Conservation (phyloP, 2,113 vertebrate species). For the Aldabrachelys gigantea region DNA sequence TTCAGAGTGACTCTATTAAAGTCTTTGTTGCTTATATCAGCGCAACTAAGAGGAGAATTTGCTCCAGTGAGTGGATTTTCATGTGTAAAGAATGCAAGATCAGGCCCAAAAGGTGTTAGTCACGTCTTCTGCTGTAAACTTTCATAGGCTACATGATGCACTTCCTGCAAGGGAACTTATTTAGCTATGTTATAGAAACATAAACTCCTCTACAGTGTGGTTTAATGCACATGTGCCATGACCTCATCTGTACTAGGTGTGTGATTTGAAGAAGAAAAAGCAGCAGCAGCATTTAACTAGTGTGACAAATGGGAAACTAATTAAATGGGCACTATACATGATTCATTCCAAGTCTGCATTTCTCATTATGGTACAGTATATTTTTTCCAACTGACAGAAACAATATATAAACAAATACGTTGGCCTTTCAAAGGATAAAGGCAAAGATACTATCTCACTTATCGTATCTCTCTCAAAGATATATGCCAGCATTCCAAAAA, state of each 20-base stretch:
- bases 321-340: neutral
- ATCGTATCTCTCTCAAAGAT: neutral
- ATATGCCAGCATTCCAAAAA: neutral
- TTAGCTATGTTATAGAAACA: neutral
- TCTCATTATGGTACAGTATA: neutral
- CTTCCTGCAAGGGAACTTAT: neutral
- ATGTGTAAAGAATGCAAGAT: slow-evolving; percentile 49
- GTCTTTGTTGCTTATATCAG: slow-evolving; percentile 44
- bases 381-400: neutral
- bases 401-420: neutral
- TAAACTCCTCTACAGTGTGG: neutral
- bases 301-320: neutral
- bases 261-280: neutral
- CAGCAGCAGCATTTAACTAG: neutral
- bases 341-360: neutral
- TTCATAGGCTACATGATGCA: neutral
- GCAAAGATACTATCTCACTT: neutral
- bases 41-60: slow-evolving; percentile 22
- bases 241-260: neutral
- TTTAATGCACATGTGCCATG: neutral
- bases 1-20: neutral
- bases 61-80: slow-evolving; percentile 51
- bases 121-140: neutral
- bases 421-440: neutral
- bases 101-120: neutral